Evolutionary conservation across 2,113 vertebrate genomes (phyloP).

Genomic region (Dasypus novemcinctus): DNA sequence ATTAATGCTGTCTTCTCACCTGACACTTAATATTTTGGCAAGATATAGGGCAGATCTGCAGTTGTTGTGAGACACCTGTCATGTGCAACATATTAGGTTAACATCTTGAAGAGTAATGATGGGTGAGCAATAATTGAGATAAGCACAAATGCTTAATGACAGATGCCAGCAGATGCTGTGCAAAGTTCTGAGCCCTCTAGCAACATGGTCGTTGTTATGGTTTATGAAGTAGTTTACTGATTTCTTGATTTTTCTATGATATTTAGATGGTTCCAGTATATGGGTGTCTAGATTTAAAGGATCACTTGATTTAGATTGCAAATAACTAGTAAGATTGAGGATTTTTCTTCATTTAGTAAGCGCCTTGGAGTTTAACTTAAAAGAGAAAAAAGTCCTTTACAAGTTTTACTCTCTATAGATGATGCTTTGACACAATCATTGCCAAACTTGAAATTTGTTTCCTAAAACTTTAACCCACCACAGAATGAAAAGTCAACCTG

Average conservation of each 20-base stretch:
- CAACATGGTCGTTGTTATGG: neutral
- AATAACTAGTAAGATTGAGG: neutral
- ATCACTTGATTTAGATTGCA: neutral
- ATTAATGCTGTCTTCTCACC: neutral
- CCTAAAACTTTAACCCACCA: conserved; percentile 2
- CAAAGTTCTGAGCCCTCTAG: neutral
- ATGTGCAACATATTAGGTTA: neutral
- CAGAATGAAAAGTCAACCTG: neutral
- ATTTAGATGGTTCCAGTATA: neutral
- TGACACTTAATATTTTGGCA: neutral
- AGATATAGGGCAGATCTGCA: neutral
- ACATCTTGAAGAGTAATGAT: neutral
- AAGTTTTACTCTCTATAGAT: neutral
- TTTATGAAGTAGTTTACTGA: conserved; percentile 2
- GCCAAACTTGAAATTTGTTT: neutral
- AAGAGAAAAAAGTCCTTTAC: neutral
- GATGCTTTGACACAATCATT: neutral
- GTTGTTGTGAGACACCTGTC: neutral
- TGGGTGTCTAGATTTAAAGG: neutral
- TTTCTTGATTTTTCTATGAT: conserved; percentile 36
- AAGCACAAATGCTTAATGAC: neutral
- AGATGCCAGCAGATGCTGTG: neutral
- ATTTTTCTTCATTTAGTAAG: neutral
- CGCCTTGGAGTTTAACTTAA: neutral
- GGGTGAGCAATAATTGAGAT: neutral